phyloP scores from a whole-genome alignment of 1,140 invertebrate species.

The Dendroctonus valens region DNA sequence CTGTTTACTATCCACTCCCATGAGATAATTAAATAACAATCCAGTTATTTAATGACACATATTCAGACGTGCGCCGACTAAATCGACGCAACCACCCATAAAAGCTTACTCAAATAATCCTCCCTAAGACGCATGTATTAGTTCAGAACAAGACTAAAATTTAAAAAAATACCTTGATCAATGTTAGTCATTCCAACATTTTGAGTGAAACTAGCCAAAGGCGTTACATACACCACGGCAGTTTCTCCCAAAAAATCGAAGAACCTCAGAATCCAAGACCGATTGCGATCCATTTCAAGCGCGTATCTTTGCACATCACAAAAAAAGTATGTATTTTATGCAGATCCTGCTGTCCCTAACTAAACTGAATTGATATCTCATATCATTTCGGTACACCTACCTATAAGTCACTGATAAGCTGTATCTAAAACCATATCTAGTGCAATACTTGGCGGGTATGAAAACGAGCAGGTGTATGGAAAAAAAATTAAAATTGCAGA shows the following conservation, averaged over 20 bases:
- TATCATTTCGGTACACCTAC: constrained; percentile 2
- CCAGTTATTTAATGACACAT: no score
- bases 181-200: constrained; percentile 5
- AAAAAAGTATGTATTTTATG: constrained; percentile 10
- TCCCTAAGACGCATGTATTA: no score
- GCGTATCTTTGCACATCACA: constrained; percentile 1
- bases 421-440: background rate
- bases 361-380: background rate
- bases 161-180: constrained; percentile 5
- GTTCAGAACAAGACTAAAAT: no score
- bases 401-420: constrained; percentile 3
- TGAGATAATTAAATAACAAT: no score
- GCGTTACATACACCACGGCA: background rate
- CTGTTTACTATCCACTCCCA: no score
- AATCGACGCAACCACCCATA: no score
- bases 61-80: no score
- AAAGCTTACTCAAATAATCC: no score
- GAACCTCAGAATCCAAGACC: constrained; percentile 7
- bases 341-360: background rate
- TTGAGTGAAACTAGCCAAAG: background rate
- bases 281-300: constrained; percentile 4
- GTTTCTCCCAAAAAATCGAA: constrained; percentile 5
- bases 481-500: no score
- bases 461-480: no score
- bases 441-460: no score